A percentile compares a stretch with the other conserved stretches of the same genome.
These are phyloP conservation scores for Gonioctena quinquepunctata DNA, from an alignment of 1,140 invertebrate genomes.

Conservation along the genomic window DNA sequence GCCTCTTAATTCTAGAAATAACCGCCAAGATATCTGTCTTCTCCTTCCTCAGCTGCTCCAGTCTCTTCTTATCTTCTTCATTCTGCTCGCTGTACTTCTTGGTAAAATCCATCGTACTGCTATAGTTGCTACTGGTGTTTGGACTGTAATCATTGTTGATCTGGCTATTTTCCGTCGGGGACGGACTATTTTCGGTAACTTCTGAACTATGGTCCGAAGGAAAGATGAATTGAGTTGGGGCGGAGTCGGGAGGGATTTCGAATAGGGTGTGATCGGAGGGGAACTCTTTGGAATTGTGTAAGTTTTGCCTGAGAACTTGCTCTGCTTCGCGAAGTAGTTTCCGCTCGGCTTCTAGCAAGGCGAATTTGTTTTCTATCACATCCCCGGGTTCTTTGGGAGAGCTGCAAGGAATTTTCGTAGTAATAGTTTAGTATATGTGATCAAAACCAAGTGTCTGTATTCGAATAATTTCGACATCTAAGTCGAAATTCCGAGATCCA, in stretches of 20 bases:
- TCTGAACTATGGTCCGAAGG: conserved; percentile 36
- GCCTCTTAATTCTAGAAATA: conserved; percentile 70
- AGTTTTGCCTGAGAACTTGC: conserved; percentile 30
- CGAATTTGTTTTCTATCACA: conserved; percentile 44
- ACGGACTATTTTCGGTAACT: neutral
- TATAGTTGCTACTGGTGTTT: neutral
- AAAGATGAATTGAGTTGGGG: conserved; percentile 45
- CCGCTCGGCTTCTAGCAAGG: conserved; percentile 40
- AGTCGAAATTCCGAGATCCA: too few relatives aligned
- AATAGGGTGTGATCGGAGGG: conserved; percentile 30
- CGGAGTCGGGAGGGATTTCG: conserved; percentile 25
- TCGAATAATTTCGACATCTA: too few relatives aligned
- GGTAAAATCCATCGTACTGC: neutral
- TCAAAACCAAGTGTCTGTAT: too few relatives aligned
- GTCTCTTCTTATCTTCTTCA: conserved; percentile 35
- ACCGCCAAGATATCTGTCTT: conserved; percentile 61
- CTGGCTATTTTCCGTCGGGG: neutral
- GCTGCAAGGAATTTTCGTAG: conserved; percentile 32
- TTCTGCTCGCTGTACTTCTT: conserved; percentile 13
- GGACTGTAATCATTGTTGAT: neutral
- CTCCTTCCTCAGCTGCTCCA: conserved; percentile 62
- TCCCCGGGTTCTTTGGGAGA: conserved; percentile 30
- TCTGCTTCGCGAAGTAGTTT: conserved; percentile 39
- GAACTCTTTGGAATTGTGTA: conserved; percentile 37
- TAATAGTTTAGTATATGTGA: too few relatives aligned